Evolutionary conservation across 2,888 invertebrate genomes (phyloP).

Genomic region (Invenusta paracnida): DNA sequence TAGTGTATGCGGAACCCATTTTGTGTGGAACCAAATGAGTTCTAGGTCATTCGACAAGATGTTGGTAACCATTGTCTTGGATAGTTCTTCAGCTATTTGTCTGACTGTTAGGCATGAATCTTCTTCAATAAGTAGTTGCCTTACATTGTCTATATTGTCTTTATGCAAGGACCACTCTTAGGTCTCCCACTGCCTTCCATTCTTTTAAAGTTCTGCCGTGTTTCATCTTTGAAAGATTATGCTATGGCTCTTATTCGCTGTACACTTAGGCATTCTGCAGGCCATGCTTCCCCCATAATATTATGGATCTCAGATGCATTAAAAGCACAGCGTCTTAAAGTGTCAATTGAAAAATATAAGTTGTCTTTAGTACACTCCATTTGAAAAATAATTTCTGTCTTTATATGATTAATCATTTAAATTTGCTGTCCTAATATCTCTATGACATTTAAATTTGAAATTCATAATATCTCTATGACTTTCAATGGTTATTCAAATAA

Average conservation of each 20-base stretch:
- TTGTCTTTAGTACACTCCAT: conserved; percentile 29
- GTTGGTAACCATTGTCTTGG: conserved; percentile 14
- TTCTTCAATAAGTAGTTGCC: conserved; percentile 28
- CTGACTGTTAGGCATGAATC: conserved; percentile 29
- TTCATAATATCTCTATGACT: conserved; percentile 4
- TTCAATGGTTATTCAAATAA: not conserved
- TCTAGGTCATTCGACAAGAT: conserved; percentile 26
- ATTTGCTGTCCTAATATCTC: conserved; percentile 23
- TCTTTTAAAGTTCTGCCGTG: conserved; percentile 27
- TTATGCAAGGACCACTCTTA: conserved; percentile 22
- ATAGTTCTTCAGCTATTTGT: conserved; percentile 26
- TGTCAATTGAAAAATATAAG: conserved; percentile 21
- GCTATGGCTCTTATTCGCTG: conserved; percentile 26
- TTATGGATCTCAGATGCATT: conserved; percentile 26
- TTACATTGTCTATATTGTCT: conserved; percentile 29
- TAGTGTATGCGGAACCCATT: conserved; percentile 21
- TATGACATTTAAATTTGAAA: conserved; percentile 22
- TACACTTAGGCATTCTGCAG: conserved; percentile 18
- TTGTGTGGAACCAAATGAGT: conserved; percentile 29
- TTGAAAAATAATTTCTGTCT: conserved; percentile 28
- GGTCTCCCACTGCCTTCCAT: conserved; percentile 26
- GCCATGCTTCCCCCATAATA: conserved; percentile 23
- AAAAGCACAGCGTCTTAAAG: conserved; percentile 19
- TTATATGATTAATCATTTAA: conserved; percentile 26
- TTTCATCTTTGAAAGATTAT: conserved; percentile 23